Evolutionary conservation across 2,797 vertebrate genomes (phyloP), one percentile per base, ranked within the genome.

Genomic region (Malurus leucopterus): DNA sequence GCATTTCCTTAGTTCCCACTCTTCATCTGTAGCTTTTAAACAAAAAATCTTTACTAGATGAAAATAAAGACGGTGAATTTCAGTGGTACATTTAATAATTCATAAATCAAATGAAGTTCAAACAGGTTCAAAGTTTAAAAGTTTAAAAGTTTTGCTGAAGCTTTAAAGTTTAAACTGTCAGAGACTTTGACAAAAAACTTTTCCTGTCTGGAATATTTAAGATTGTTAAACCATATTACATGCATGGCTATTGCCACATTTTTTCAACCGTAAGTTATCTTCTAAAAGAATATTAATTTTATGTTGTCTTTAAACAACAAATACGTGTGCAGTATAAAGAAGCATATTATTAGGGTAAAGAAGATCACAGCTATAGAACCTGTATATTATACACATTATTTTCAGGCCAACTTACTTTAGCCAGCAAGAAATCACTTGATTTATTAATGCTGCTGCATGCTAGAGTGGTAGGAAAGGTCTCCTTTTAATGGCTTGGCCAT

Each of bases 41-140:
- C 91, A 96, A 94, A 96, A 94, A 95, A 95, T 94, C 92, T 96
- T 96, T 95, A 90, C 96, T 95, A 92, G 92, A 95, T 95, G 92
- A 95, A 97, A 96, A 96, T 94, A 95, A 96, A 95, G 94, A 93
- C 91, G 61, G 80, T 95, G 96, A 96, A 96, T 96, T 96, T 96
- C 95, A 96, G 95, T 96, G 95, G 97, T 97, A 97, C 96, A 96
- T 97, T 97, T 97, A 97, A 97, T 98, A 98, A 97, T 97, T 97
- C 97, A 97, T 98, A 97, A 98, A 97, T 98, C 97, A 98, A 91
- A 91, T 88, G 78, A 94, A 95, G 97, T 98, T 98, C 97, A 97
- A 95, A 95, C 94, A 95, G 96, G 97, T 97, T 98, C 97, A 98
- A 97, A 97, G 97, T 98, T 97, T 97, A 98, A 98, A 98, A 98